A percentile compares a stretch with the other conserved stretches of the same genome.
phyloP scores from a whole-genome alignment of 23 tunicate genomes.

The Trididemnum nubilum region DNA sequence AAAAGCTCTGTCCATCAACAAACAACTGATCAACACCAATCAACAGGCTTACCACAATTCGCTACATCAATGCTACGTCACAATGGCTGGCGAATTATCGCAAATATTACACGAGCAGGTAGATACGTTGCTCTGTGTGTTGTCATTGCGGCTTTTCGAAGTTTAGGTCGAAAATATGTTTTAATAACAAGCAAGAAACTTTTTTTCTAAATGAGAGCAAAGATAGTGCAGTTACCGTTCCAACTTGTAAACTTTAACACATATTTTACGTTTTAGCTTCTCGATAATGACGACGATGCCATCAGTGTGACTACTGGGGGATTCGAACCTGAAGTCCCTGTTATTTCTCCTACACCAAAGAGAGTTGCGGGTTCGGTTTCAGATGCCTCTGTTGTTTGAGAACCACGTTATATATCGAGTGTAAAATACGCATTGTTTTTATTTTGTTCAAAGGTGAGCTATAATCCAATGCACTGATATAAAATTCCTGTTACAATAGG shows the following conservation, averaged over 20 bases:
- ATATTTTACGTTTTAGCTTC: constrained; percentile 43
- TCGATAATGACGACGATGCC: constrained; percentile 69
- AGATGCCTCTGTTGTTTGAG: constrained; percentile 64
- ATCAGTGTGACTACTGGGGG: constrained; percentile 62
- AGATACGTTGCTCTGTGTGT: not conserved
- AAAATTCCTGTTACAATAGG: too few relatives aligned
- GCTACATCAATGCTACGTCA: constrained; percentile 47
- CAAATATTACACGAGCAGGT: constrained; percentile 86
- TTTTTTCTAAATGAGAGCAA: too few relatives aligned
- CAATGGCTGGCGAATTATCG: constrained; percentile 77
- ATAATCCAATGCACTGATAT: too few relatives aligned
- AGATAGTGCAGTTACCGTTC: not conserved
- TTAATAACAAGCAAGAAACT: too few relatives aligned
- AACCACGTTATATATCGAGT: too few relatives aligned
- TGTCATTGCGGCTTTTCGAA: not conserved
- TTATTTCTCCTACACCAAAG: constrained; percentile 28
- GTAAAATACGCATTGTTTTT: too few relatives aligned
- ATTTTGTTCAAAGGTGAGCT: too few relatives aligned
- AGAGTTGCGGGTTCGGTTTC: constrained; percentile 84
- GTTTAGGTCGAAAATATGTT: too few relatives aligned
- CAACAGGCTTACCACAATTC: constrained; percentile 77
- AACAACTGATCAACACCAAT: constrained; percentile 59
- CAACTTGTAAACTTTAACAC: not conserved
- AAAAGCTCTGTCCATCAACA: constrained; percentile 73
- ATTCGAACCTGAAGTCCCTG: constrained; percentile 27